Evolutionary conservation across 2,888 invertebrate genomes (phyloP).

Genomic region (Xanthorhoe designata): DNA sequence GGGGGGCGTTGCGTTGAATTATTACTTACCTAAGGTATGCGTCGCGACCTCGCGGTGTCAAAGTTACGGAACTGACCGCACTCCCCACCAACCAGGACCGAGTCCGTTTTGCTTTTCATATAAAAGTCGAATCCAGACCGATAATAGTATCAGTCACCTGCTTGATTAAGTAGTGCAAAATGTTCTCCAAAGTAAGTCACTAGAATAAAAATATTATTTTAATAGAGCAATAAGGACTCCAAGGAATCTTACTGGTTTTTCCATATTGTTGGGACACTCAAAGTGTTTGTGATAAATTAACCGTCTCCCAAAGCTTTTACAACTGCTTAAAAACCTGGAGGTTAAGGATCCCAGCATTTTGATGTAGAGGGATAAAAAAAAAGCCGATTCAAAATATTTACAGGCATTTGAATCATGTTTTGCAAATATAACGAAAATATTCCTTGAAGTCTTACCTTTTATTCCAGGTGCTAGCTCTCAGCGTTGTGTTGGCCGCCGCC

Average conservation of each 20-base stretch:
- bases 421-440: not conserved
- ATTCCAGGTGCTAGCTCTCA: constrained; percentile 73
- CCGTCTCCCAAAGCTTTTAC: not conserved
- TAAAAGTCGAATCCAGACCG: constrained; percentile 78
- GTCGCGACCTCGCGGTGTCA: constrained; percentile 82
- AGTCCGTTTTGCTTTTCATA: constrained; percentile 83
- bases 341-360: not conserved
- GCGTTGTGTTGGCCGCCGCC: constrained; percentile 81
- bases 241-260: not conserved
- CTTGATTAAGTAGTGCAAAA: constrained; percentile 81
- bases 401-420: not conserved
- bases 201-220: constrained; percentile 5
- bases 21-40: constrained; percentile 69
- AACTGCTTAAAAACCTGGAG: not conserved
- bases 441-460: constrained; percentile 15
- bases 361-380: not conserved
- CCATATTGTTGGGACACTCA: too few species aligned
- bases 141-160: constrained; percentile 84
- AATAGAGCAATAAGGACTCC: not conserved
- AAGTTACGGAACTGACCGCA: constrained; percentile 85
- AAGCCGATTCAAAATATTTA: not conserved
- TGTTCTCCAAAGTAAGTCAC: constrained; percentile 82
- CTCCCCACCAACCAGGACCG: constrained; percentile 76
- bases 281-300: not conserved
- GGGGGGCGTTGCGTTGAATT: constrained; percentile 61